A percentile compares a stretch with the other conserved stretches of the same genome.
Evolutionary conservation across 2,888 invertebrate genomes (phyloP).

Genomic region (Polylopha cassiicola): DNA sequence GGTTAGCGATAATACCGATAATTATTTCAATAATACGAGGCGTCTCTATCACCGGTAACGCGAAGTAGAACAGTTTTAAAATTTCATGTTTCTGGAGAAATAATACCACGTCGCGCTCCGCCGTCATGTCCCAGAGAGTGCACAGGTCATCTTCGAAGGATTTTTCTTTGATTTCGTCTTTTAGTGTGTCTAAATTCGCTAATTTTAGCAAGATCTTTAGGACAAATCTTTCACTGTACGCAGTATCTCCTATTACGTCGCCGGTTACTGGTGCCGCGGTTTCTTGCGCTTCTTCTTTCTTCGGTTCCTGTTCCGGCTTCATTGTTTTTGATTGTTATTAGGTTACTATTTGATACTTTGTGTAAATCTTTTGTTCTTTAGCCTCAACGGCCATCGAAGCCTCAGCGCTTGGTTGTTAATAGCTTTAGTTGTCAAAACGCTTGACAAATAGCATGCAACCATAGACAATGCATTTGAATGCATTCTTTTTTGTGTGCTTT

Average conservation of each 20-base stretch:
- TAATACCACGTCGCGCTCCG: slow-evolving; percentile 84
- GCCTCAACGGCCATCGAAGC: slow-evolving; percentile 4
- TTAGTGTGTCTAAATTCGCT: slow-evolving; percentile 63
- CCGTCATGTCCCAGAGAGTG: slow-evolving; percentile 90
- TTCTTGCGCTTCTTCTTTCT: slow-evolving; percentile 29
- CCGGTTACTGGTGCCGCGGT: slow-evolving; percentile 72
- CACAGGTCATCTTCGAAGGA: slow-evolving; percentile 85
- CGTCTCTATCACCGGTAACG: slow-evolving; percentile 75
- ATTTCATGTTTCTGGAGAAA: slow-evolving; percentile 83
- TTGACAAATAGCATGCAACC: too few species aligned
- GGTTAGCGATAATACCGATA: slow-evolving; percentile 89
- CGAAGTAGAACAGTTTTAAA: slow-evolving; percentile 79
- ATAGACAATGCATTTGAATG: too few species aligned
- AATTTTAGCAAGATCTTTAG: slow-evolving; percentile 82
- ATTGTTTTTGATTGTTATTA: slow-evolving; percentile 27
- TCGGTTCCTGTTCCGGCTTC: slow-evolving; percentile 41
- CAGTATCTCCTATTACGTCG: slow-evolving; percentile 87
- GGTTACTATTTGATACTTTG: neutral
- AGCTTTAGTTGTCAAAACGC: too few species aligned
- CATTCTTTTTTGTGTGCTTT: too few species aligned
- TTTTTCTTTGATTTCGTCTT: slow-evolving; percentile 76
- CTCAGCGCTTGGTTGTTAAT: too few species aligned
- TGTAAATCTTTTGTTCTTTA: slow-evolving; percentile 17
- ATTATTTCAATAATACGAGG: slow-evolving; percentile 86
- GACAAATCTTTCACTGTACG: slow-evolving; percentile 87